phyloP scores from a whole-genome alignment of 2,797 vertebrate genomes.

The Anabas testudineus region DNA sequence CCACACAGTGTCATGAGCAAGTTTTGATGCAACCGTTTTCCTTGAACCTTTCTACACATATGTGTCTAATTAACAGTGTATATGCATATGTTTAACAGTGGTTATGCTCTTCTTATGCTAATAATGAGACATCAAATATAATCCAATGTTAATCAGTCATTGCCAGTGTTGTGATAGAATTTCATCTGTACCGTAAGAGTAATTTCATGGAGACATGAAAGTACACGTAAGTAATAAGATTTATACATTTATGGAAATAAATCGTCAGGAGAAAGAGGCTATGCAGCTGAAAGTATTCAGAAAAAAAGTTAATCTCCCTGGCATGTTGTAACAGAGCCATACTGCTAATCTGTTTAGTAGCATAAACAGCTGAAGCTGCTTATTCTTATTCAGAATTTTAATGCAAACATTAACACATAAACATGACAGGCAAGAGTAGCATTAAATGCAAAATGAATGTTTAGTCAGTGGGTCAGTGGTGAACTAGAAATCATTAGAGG shows the following conservation, averaged over 20 bases:
- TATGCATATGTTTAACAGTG: constrained; percentile 74
- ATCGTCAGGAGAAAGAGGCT: constrained; percentile 8
- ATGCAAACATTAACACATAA: constrained; percentile 10
- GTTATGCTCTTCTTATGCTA: constrained; percentile 82
- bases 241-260: constrained; percentile 24
- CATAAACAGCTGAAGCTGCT: constrained; percentile 2
- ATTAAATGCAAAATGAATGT: constrained; percentile 17
- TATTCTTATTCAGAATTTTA: constrained; percentile 1
- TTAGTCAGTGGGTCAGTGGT: constrained; percentile 2
- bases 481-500: background rate
- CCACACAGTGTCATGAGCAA: constrained; percentile 11
- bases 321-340: constrained; percentile 6
- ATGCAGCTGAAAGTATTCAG: constrained; percentile 12
- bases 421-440: background rate
- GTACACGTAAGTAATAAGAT: constrained; percentile 31
- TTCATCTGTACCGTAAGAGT: constrained; percentile 19
- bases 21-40: background rate
- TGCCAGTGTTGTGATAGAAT: constrained; percentile 19
- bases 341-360: constrained; percentile 22
- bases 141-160: constrained; percentile 48
- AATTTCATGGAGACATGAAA: constrained; percentile 25
- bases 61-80: constrained; percentile 4
- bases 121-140: constrained; percentile 73
- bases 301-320: constrained; percentile 21
- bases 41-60: constrained; percentile 1